These are phyloP conservation scores for Pyrrhosoma nymphula DNA, from an alignment of 2,888 invertebrate species.

Conservation along the genomic window DNA sequence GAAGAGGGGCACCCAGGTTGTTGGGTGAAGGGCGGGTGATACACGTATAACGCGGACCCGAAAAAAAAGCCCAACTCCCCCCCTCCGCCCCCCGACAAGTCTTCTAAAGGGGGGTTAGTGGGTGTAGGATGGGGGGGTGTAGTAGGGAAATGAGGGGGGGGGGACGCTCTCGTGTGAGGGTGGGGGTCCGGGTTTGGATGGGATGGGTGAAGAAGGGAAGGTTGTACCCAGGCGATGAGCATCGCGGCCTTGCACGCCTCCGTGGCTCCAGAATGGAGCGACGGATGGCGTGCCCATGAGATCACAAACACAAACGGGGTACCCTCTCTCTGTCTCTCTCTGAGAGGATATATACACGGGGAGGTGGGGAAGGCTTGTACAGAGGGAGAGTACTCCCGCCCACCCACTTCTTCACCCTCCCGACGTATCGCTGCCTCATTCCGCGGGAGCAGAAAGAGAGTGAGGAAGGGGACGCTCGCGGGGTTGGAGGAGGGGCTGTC, in stretches of 20 bases:
- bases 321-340: not conserved
- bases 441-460: not conserved
- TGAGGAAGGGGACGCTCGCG: too few species aligned
- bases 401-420: not conserved
- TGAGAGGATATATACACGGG: not conserved
- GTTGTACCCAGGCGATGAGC: slow-evolving; percentile 20
- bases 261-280: slow-evolving; percentile 37
- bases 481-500: too few species aligned
- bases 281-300: slow-evolving; percentile 52
- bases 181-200: not conserved
- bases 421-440: not conserved
- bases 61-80: not conserved
- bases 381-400: not conserved
- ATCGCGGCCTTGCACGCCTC: slow-evolving; percentile 43
- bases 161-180: not conserved
- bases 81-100: not conserved
- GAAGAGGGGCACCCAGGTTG: not conserved
- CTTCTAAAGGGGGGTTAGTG: not conserved
- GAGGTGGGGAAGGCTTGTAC: not conserved
- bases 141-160: not conserved
- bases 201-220: not conserved
- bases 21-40: not conserved
- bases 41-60: not conserved
- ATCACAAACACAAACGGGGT: slow-evolving; percentile 52
- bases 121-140: not conserved